Base-by-base conservation (phyloP, 2,888 invertebrate genomes). In the Troilus luridus region DNA sequence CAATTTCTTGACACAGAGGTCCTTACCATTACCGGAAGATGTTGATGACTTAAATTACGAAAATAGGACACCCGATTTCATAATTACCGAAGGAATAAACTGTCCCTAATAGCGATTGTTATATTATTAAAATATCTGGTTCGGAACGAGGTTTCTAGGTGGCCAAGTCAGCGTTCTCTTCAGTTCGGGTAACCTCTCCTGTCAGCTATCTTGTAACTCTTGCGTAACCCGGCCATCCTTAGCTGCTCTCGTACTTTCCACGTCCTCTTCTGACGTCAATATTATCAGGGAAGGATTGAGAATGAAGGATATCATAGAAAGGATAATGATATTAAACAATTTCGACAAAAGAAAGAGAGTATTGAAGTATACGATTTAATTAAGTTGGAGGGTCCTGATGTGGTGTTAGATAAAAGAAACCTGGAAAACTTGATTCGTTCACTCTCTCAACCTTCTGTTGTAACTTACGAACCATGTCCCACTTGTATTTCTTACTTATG, bases 111-210 rank as follows among this genome's bases (percentile, higher is more conserved):
- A 41, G 41, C 10, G 7, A n/a, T 58, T 59, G 59, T 58, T 88
- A 58, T 60, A 60, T 88, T 88, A 41, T 41, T 41, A 41, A 88
- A 88, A 88, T 60, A 88, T 60, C n/a, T 41, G 0, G 17, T 27
- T 58, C 41, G 58, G 41, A 89, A 89, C 67, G 21, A 56, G 89
- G 89, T 89, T 89, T 89, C 64, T 89, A 89, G 89, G 89, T 67
- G 67, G 62, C 89, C 19, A 56, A 19, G 19, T 89, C 89, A 89
- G 89, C 89, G 89, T 56, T 85, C 56, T 85, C 56, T 56, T 56
- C 9, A 7, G 11, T 2, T 7, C 21, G 3, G 54, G 14, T 72
- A 72, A 72, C 14, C 12, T 72, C 72, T 77, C 0, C 72, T 6
- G 24, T 85, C 85, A 85, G 85, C 85, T 21, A 1, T 85, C 21